Percentiles rank a stretch among this genome's conserved stretches.
phyloP scores from a whole-genome alignment of 2,888 invertebrate species.

The Mesochorus sp. region DNA sequence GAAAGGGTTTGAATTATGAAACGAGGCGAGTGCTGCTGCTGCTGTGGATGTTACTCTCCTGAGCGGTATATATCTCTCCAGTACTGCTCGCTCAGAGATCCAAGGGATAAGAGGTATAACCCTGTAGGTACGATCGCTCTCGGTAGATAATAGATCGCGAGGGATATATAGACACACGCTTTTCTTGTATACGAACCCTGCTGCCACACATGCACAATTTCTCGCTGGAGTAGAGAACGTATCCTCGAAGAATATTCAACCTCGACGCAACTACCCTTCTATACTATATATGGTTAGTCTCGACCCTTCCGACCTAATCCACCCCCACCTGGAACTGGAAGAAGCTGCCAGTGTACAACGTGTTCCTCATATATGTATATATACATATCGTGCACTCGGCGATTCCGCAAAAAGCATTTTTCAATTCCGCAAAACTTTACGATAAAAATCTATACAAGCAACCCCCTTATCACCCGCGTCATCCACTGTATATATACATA shows the following conservation, averaged over 20 bases:
- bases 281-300: slow-evolving; percentile 34
- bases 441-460: slow-evolving; percentile 75
- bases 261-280: slow-evolving; percentile 44
- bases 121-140: slow-evolving; percentile 46
- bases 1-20: slow-evolving; percentile 80
- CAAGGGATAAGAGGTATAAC: slow-evolving; percentile 54
- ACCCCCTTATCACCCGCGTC: slow-evolving; percentile 54
- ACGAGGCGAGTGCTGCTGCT: slow-evolving; percentile 65
- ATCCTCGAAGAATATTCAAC: slow-evolving; percentile 40
- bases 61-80: slow-evolving; percentile 23
- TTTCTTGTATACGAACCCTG: slow-evolving; percentile 27
- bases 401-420: slow-evolving; percentile 75
- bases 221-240: slow-evolving; percentile 75
- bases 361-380: not conserved
- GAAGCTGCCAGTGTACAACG: slow-evolving; percentile 28
- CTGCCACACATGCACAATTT: slow-evolving; percentile 77
- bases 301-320: not conserved
- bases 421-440: slow-evolving; percentile 80
- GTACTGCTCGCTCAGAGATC: slow-evolving; percentile 40
- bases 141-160: slow-evolving; percentile 60
- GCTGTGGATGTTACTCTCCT: slow-evolving; percentile 39
- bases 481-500: slow-evolving; percentile 38
- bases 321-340: slow-evolving; percentile 19
- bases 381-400: not conserved
- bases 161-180: slow-evolving; percentile 37